Evolutionary conservation across 1,140 invertebrate genomes (phyloP), one percentile per base, ranked within the genome.

Genomic region (Helicorthomorpha holstii): DNA sequence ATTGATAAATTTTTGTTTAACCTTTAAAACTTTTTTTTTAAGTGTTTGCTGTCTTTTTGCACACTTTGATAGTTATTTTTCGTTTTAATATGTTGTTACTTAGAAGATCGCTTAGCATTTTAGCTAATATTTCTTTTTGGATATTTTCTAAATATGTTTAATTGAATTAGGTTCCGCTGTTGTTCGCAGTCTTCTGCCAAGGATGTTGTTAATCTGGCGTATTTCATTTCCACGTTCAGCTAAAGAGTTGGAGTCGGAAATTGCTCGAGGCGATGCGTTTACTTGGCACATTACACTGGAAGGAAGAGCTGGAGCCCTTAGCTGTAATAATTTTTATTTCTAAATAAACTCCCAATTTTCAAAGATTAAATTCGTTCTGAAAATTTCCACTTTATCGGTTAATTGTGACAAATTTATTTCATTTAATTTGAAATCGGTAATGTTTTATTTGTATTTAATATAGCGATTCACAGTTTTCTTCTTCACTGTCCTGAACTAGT

Each of bases 251-350:
- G 94, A 98, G 62, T 90, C 87, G 4, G 94, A 98, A 69, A 97
- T 96, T 64, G 85, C 88, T 0, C 75, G 94, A 54, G 95, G 95
- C 4, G 95, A 98, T 74, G 85, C 90, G 0, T 98, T 98, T 65
- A 98, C 94, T 41, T 98, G 95, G 95, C 92, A 97, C 75, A 87
- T 98, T 21, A 95, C 93, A 1, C 69, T 99, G 45, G 93, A 98
- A 73, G 91, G 90, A 16, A 74, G 95, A 51, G 88, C 94, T 16
- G 95, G 95, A 0, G 95, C 95, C 12, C 67, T 99, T 2, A 91
- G 90, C 16, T 62, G 66, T 41, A 46, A 22, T 21, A 34, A 34
- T 7, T 34, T 7, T 34, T 34, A 34, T 34, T 7, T 34, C 7
- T 34, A 34, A 16, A 7, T 7, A n/a, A n/a, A n/a, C n/a, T n/a